Evolutionary conservation across 1,140 invertebrate genomes (phyloP), one percentile per base, ranked within the genome.

Genomic region (Aphelenchoides fujianensis): DNA sequence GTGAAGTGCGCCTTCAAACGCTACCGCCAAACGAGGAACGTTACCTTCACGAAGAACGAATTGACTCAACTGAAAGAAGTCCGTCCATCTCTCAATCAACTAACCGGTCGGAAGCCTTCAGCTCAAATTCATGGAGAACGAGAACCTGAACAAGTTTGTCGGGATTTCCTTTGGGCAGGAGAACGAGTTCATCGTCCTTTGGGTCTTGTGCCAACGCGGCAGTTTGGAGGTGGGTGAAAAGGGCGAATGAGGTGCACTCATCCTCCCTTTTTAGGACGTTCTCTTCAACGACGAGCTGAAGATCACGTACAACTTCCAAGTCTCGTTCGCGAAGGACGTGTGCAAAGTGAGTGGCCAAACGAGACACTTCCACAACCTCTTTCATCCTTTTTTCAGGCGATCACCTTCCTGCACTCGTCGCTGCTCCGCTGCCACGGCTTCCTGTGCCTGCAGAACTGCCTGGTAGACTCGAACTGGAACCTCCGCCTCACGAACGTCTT

Each of bases 391-490:
- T 63, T 80, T 53, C 19, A 82, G 82, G 81, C 82, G 16, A 61
- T 83, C 0, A 68, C 70, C 19, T 83, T 84, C 63, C 19, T 83
- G 9, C 81, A 83, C 62, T 69, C 75, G 23, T 80, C 82, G 7
- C 67, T 61, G 27, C 41, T 83, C 23, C 69, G 76, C 53, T 81
- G 79, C 35, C 81, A 83, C 57, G 81, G 81, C 27, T 74, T 84
- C 53, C 34, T 83, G 2, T 84, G 82, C 64, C 64, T 84, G 2
- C 82, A 84, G 74, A 83, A 83, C 48, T 83, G 81, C 59, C 63
- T 83, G 12, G 81, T 83, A n/a, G 82, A 83, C 64, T 82, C 80
- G 2, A 84, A 83, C 48, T 83, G 81, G 81, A 84, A 81, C 12
- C 78, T 83, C 1, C 82, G 82, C 68, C 71, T 84, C 19, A 83